phyloP scores from a whole-genome alignment of 1,140 invertebrate species.

The Caenorhabditis latens region DNA sequence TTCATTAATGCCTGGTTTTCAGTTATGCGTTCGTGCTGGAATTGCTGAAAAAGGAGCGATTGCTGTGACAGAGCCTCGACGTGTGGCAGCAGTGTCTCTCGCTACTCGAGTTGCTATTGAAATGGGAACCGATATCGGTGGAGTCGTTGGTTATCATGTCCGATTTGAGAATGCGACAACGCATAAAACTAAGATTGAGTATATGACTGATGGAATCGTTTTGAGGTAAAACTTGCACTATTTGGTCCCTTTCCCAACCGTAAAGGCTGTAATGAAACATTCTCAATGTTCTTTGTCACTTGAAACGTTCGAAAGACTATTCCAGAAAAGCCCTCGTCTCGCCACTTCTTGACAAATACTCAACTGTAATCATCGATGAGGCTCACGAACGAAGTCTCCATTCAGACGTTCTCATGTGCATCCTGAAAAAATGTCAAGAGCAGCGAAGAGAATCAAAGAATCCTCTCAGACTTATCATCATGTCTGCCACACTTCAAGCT shows the following conservation, averaged over 20 bases:
- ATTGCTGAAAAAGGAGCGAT: conserved; percentile 82
- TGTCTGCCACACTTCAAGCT: conserved; percentile 85
- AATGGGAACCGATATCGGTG: conserved; percentile 82
- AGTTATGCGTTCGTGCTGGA: conserved; percentile 83
- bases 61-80: conserved; percentile 87
- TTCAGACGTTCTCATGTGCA: conserved; percentile 86
- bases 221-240: conserved; percentile 80
- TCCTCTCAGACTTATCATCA: conserved; percentile 84
- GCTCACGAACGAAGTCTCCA: conserved; percentile 96
- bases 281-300: no score
- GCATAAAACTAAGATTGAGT: conserved; percentile 85
- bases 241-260: no score
- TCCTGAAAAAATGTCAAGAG: conserved; percentile 28
- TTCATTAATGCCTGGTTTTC: conserved; percentile 58
- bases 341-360: conserved; percentile 81
- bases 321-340: conserved; percentile 75
- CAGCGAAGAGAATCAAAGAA: conserved; percentile 30
- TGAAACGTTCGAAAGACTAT: conserved; percentile 81
- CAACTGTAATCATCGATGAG: conserved; percentile 92
- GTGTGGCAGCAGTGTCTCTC: conserved; percentile 92
- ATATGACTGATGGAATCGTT: conserved; percentile 94
- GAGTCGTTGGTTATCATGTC: conserved; percentile 89
- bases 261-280: no score
- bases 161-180: conserved; percentile 90
- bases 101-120: conserved; percentile 89